Percentiles rank a stretch among this genome's conserved stretches.
Evolutionary conservation across 2,113 vertebrate genomes (phyloP).

Genomic region (rabbit (Oryctolagus cuniculus)): DNA sequence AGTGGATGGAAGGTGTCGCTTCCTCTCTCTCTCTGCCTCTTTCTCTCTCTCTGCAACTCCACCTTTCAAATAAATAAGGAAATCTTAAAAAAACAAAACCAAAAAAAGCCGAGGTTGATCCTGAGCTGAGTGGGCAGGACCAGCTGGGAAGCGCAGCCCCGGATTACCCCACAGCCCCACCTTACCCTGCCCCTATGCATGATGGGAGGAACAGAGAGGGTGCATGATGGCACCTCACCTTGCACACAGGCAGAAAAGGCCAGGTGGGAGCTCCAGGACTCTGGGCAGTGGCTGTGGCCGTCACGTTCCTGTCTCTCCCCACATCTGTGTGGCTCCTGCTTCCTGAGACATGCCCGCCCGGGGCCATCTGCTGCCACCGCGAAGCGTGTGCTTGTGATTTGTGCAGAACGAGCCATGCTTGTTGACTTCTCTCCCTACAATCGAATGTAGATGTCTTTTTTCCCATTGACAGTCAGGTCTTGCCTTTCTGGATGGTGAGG

Average conservation of each 20-base stretch:
- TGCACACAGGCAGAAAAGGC: neutral
- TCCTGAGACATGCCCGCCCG: neutral
- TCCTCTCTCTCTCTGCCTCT: too few species aligned
- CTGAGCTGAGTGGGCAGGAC: too few species aligned
- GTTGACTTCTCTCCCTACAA: neutral
- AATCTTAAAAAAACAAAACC: too few species aligned
- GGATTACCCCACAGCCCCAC: neutral
- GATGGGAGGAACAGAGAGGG: too few species aligned
- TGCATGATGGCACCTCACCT: accelerated
- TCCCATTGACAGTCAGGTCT: conserved; percentile 12
- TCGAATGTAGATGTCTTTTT: conserved; percentile 12
- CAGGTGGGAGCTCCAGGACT: neutral
- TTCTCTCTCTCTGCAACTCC: too few species aligned
- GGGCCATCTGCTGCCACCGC: neutral
- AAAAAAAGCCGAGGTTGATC: neutral
- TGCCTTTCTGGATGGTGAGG: conserved; percentile 25
- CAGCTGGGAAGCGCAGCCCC: accelerated
- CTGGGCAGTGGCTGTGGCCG: too few species aligned
- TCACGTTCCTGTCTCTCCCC: neutral
- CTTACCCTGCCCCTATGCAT: neutral
- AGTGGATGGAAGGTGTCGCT: too few species aligned
- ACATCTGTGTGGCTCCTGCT: neutral
- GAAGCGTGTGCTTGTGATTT: neutral
- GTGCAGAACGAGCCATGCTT: neutral
- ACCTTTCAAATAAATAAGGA: too few species aligned